Evolutionary conservation across 2,797 vertebrate genomes (phyloP), one percentile per base, ranked within the genome.

Genomic region (Fistularia commersonii): DNA sequence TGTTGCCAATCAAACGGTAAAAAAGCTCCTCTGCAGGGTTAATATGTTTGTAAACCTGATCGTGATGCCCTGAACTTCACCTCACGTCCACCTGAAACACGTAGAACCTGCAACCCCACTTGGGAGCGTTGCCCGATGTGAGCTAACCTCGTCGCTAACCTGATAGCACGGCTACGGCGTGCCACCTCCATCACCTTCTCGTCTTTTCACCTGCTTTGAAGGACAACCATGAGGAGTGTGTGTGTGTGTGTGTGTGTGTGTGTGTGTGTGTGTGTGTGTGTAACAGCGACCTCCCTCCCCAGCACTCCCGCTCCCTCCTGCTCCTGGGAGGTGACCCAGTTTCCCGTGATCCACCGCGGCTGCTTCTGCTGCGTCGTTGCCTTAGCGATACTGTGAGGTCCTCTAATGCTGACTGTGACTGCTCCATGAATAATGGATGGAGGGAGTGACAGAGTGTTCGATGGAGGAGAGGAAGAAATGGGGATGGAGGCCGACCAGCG

Each of bases 261-360:
- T 36, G 60, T 43, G 49, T 55, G 49, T 41, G 43, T 35, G 62
- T 32, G 48, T 45, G 48, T 54, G 52, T 55, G 46, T 63, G 51
- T 57, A 63, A 69, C 70, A 71, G 64, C 67, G 50, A 73, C 80
- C 75, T 73, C 76, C 73, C 79, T 71, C 42, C 8, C 41, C 72
- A 64, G 59, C 66, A 66, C 63, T 73, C 73, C 67, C 48, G 3
- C 73, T 76, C 76, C 77, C 70, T 69, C 77, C 64, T 31, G 64
- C 89, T 90, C 87, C 71, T 82, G 89, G 88, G 88, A 90, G 78
- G 83, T 85, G 89, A 89, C 90, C 90, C 88, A 90, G 74, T 88
- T 91, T 89, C 87, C 85, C 88, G 88, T 76, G 83, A 90, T 87
- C 82, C 87, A 83, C 53, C 76, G 77, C 77, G 85, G 79, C 68